Conservation (phyloP, 2,113 vertebrate species). For the Ailuropoda melanoleuca region DNA sequence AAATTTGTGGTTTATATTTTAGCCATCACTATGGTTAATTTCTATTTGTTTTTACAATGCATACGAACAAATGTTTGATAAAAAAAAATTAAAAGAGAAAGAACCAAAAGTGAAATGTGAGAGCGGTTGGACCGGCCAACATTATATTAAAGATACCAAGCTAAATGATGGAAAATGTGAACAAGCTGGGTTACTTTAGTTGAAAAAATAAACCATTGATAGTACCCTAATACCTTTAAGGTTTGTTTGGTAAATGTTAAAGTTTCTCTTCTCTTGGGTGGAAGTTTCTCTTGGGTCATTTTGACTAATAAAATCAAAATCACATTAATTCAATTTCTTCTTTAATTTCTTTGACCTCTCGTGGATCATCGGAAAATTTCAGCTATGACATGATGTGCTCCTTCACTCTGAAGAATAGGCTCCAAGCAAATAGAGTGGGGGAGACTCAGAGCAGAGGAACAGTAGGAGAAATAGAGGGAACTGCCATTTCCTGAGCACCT, state of each 20-base stretch:
- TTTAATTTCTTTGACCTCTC: conserved; percentile 22
- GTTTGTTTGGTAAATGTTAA: conserved; percentile 11
- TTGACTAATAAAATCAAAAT: conserved; percentile 46
- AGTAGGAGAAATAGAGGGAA: neutral
- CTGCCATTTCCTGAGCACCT: neutral
- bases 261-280: conserved; percentile 21
- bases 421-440: neutral
- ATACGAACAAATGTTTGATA: conserved; percentile 75
- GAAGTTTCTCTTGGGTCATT: conserved; percentile 20
- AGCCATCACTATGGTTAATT: conserved; percentile 71
- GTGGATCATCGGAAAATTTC: neutral
- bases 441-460: neutral
- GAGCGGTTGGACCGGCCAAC: conserved; percentile 28
- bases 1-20: conserved; percentile 74
- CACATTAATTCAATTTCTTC: conserved; percentile 36
- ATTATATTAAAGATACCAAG: conserved; percentile 65
- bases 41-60: conserved; percentile 75
- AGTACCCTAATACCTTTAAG: conserved; percentile 48
- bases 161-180: conserved; percentile 69
- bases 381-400: neutral
- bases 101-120: conserved; percentile 68
- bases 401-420: neutral
- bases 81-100: conserved; percentile 67
- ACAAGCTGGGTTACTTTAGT: conserved; percentile 51
- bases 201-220: conserved; percentile 65